Conservation (phyloP, 2,888 invertebrate species). For the Lymantria dispar region DNA sequence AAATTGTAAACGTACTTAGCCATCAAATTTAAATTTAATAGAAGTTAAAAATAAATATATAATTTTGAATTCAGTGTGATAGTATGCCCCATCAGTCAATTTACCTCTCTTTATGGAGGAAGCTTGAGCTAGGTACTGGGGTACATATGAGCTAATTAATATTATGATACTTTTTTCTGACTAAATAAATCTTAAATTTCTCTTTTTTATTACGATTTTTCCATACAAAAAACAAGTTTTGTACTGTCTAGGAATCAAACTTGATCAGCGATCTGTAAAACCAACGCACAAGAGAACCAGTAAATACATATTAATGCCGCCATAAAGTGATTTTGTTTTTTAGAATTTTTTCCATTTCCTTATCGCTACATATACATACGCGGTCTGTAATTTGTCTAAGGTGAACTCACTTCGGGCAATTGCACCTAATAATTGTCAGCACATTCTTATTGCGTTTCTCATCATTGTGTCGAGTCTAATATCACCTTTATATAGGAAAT, state of each 20-base stretch:
- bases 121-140: too few relatives aligned
- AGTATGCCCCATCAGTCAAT: too few relatives aligned
- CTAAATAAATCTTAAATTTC: too few relatives aligned
- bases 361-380: constrained; percentile 26
- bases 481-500: constrained; percentile 37
- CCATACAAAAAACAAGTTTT: too few relatives aligned
- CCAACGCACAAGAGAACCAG: constrained; percentile 7
- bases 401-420: constrained; percentile 41
- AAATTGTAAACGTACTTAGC: too few relatives aligned
- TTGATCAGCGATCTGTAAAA: neutral
- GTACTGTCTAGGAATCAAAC: neutral
- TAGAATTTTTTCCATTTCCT: constrained; percentile 20
- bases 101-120: too few relatives aligned
- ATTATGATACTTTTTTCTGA: too few relatives aligned
- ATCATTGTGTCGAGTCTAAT: constrained; percentile 46
- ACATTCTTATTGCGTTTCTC: constrained; percentile 36
- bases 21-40: too few relatives aligned
- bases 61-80: too few relatives aligned
- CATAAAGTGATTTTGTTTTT: neutral
- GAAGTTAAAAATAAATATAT: too few relatives aligned
- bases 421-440: constrained; percentile 54
- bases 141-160: too few relatives aligned
- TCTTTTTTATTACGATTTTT: too few relatives aligned
- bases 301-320: neutral
- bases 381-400: constrained; percentile 30